Evolutionary conservation across 2,888 invertebrate genomes (phyloP), one percentile per base, ranked within the genome.

Genomic region (Schizaphis graminum): DNA sequence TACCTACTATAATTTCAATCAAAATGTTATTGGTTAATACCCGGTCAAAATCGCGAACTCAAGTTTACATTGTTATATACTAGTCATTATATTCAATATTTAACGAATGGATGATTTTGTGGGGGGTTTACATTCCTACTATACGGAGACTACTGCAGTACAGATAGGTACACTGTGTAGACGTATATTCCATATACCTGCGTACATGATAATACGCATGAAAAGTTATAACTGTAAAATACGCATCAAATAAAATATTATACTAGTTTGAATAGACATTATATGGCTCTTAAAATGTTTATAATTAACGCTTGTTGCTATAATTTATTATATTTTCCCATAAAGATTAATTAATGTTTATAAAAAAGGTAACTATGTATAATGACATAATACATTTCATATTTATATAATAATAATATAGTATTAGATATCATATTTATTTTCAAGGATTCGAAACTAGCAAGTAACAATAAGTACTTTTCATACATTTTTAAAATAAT

Each of bases 401-500:
- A 35, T n/a, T 35, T 67, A 16, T 67, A 35, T 77, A 24, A 77
- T 35, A 77, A 35, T 77, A 77, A 35, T 77, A 35, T 77, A 35
- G 35, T 35, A 77, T 35, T 7, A 35, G 35, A 77, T 77, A 77
- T 41, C 77, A 21, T 35, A 77, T 21, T 49, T 26, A 87, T 87
- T 47, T 87, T 87, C 87, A 87, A 87, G 53, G n/a, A 87, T 87
- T 87, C 16, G 21, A 53, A 49, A 87, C 49, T 49, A n/a, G 53
- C n/a, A 53, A 87, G 8, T 49, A 53, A 21, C 53, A 35, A 24
- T 77, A 77, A 8, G 8, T 77, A 77, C 35, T 77, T 35, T 67
- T 67, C 67, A 35, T 35, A 35, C 5, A 13, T 35, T 35, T 67
- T 67, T n/a, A 67, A 67, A 67, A 67, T 35, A 35, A 67, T 67